Evolutionary conservation across 2,797 vertebrate genomes (phyloP).

Genomic region (Rousettus madagascariensis): DNA sequence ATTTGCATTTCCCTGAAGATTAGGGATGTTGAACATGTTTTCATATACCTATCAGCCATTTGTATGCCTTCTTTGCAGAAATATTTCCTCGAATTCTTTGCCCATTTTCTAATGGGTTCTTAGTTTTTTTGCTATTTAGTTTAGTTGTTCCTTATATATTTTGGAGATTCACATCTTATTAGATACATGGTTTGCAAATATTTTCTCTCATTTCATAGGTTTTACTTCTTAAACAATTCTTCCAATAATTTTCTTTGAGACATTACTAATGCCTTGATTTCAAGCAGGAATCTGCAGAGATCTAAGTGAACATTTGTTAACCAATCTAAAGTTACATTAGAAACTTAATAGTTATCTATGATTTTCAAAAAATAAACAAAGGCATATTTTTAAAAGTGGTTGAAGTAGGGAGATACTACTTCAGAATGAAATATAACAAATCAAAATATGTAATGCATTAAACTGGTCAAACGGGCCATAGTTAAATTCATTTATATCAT

Average conservation of each 20-base stretch:
- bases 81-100: not conserved
- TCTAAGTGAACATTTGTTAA: not conserved
- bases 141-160: not conserved
- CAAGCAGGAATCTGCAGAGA: not conserved
- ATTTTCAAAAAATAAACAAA: not conserved
- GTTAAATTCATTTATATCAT: not conserved
- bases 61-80: not conserved
- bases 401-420: not conserved
- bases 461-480: not conserved
- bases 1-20: not conserved
- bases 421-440: not conserved
- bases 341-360: not conserved
- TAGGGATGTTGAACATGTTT: not conserved
- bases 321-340: not conserved
- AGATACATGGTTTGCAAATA: not conserved
- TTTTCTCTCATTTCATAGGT: not conserved
- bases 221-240: constrained; percentile 18
- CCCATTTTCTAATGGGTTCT: not conserved
- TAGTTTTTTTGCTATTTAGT: not conserved
- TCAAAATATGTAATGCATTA: constrained; percentile 9
- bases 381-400: not conserved
- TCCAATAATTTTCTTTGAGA: constrained; percentile 10
- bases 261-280: not conserved
- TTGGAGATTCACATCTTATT: not conserved
- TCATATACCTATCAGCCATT: not conserved